phyloP scores from a whole-genome alignment of 2,113 vertebrate genomes.

The Megaptera novaeangliae region DNA sequence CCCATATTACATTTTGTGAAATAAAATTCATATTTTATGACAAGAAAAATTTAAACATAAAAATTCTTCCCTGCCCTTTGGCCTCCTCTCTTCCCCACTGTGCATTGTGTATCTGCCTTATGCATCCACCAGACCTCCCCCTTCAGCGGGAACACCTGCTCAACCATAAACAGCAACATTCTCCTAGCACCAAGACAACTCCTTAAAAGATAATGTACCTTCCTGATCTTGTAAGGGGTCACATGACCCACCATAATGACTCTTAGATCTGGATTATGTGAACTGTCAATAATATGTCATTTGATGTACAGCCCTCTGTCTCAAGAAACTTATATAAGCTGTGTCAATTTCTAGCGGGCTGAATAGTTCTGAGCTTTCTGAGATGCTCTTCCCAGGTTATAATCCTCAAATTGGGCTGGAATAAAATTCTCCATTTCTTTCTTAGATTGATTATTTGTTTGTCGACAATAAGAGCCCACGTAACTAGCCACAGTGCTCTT shows the following conservation, averaged over 20 bases:
- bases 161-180: not conserved
- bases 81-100: not conserved
- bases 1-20: not conserved
- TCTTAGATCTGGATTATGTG: not conserved
- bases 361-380: not conserved
- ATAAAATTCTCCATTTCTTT: not conserved
- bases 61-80: not conserved
- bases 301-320: not conserved
- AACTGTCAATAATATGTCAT: not conserved
- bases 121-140: not conserved
- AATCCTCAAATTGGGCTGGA: not conserved
- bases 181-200: not conserved
- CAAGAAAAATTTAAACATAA: not conserved
- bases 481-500: rapidly evolving
- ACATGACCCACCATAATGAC: not conserved
- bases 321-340: not conserved
- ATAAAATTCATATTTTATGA: not conserved
- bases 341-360: not conserved
- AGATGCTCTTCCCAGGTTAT: not conserved
- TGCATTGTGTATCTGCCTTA: rapidly evolving
- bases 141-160: not conserved
- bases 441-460: not conserved
- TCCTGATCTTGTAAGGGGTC: not conserved
- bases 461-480: rapidly evolving
- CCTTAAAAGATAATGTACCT: not conserved